phyloP scores from a whole-genome alignment of 2,797 vertebrate species.

The Argyrosomus regius region DNA sequence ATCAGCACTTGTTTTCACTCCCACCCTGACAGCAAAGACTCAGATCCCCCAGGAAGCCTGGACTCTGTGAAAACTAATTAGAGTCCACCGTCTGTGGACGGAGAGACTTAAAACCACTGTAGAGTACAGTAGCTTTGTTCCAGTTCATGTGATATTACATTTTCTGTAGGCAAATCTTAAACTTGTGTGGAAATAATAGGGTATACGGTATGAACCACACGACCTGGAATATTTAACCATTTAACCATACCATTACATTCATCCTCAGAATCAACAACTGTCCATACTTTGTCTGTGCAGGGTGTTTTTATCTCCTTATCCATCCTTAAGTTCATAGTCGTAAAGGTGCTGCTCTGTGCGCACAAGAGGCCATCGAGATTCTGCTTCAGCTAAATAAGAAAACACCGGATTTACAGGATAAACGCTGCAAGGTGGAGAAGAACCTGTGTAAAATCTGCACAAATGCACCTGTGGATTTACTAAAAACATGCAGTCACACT shows the following conservation, averaged over 20 bases:
- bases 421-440: neutral
- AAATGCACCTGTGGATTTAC: neutral
- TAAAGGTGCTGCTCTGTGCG: neutral
- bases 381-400: neutral
- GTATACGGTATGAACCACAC: neutral
- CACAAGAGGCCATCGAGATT: neutral
- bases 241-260: too few species aligned
- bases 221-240: neutral
- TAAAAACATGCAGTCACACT: neutral
- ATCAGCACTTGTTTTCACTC: conserved; percentile 19
- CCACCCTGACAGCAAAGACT: conserved; percentile 4
- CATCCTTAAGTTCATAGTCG: neutral
- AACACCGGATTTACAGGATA: neutral
- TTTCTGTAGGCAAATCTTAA: neutral
- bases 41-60: neutral
- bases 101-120: neutral
- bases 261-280: neutral
- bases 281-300: neutral
- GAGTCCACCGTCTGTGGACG: neutral
- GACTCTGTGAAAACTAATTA: conserved; percentile 28
- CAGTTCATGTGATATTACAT: neutral
- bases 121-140: conserved; percentile 10
- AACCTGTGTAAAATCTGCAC: neutral
- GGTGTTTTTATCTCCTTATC: neutral
- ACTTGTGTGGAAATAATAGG: neutral